Conservation (phyloP, 2,888 invertebrate species). For the Caenorhabditis sp. region DNA sequence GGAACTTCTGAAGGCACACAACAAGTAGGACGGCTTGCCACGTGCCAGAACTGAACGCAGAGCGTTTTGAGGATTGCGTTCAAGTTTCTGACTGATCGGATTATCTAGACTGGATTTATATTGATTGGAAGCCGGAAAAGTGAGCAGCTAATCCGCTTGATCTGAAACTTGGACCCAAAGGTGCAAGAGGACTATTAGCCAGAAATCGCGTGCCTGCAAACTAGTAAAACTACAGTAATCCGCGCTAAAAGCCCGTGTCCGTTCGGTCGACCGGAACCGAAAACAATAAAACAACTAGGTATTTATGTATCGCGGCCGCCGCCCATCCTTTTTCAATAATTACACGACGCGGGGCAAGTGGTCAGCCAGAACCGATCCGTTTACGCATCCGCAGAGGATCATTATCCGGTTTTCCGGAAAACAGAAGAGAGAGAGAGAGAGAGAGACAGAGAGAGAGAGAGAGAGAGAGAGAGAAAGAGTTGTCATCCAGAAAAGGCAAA, state of each 20-base stretch:
- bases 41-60: too few species aligned
- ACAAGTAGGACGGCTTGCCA: too few species aligned
- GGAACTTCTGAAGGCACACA: too few species aligned
- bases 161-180: too few species aligned
- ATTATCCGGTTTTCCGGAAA: conserved; percentile 47
- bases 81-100: too few species aligned
- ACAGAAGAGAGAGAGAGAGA: conserved; percentile 15
- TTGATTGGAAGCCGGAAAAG: too few species aligned
- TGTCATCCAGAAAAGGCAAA: neutral
- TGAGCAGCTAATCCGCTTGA: too few species aligned
- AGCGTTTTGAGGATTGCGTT: too few species aligned
- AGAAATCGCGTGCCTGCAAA: conserved; percentile 5
- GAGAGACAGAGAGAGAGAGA: conserved; percentile 2
- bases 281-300: conserved; percentile 45
- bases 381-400: conserved; percentile 10
- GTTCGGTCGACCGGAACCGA: conserved; percentile 37
- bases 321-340: conserved; percentile 23
- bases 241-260: conserved; percentile 27
- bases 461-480: conserved; percentile 6
- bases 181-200: too few species aligned
- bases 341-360: conserved; percentile 42
- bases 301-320: conserved; percentile 21
- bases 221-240: neutral
- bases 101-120: too few species aligned
- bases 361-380: conserved; percentile 37